Evolutionary conservation across 2,797 vertebrate species (phyloP).

Genomic region (Sciurus carolinensis): DNA sequence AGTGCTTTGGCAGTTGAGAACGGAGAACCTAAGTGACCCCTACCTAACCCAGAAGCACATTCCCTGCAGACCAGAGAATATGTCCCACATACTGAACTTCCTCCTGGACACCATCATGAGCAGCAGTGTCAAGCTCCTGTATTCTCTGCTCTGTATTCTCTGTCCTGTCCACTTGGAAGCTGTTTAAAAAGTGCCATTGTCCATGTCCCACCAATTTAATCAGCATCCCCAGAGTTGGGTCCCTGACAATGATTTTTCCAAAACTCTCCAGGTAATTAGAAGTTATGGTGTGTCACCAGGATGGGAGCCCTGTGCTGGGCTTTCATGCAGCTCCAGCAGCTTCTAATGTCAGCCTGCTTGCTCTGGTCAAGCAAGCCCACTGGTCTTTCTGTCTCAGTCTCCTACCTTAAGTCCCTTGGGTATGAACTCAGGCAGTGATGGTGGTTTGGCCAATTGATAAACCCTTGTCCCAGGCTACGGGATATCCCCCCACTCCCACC

Average conservation of each 20-base stretch:
- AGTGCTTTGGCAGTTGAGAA: not conserved
- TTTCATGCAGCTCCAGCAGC: not conserved
- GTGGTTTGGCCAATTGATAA: not conserved
- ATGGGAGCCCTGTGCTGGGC: not conserved
- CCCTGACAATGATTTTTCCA: not conserved
- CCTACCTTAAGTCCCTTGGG: rapidly evolving
- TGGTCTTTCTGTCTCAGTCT: not conserved
- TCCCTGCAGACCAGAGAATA: not conserved
- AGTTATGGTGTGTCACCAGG: not conserved
- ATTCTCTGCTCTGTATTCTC: not conserved
- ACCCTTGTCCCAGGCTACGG: not conserved
- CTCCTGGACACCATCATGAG: not conserved
- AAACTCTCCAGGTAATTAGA: not conserved
- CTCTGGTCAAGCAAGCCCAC: not conserved
- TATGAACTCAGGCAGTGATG: not conserved
- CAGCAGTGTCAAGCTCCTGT: too few relatives aligned
- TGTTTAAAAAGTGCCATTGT: not conserved
- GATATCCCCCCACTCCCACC: too few relatives aligned
- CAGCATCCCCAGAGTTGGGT: not conserved
- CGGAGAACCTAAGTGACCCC: not conserved
- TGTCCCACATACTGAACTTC: rapidly evolving
- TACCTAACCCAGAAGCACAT: not conserved
- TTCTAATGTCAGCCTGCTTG: not conserved
- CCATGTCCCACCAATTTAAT: not conserved
- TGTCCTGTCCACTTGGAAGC: not conserved